phyloP scores from a whole-genome alignment of 2,888 invertebrate species.

The Drosophila maculinotata region DNA sequence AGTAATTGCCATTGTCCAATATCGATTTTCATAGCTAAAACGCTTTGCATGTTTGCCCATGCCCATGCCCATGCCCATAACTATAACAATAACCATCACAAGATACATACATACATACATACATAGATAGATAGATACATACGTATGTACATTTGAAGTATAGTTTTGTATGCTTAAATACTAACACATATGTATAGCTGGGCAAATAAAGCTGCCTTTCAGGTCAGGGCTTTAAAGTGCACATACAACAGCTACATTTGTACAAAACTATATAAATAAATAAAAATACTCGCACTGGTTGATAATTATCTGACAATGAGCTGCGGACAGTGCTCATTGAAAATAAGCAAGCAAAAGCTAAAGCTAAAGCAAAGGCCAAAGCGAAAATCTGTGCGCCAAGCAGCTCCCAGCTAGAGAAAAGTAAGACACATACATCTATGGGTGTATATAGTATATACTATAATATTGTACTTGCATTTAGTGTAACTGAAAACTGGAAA shows the following conservation, averaged over 20 bases:
- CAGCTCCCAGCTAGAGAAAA: constrained; percentile 27
- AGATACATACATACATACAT: constrained; percentile 10
- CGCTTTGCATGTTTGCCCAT: constrained; percentile 63
- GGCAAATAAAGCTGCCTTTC: constrained; percentile 65
- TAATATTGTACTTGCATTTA: constrained; percentile 18
- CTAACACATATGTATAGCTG: constrained; percentile 32
- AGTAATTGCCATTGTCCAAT: constrained; percentile 73
- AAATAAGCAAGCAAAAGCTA: constrained; percentile 33
- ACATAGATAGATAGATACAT: not conserved
- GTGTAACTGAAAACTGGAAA: constrained; percentile 34
- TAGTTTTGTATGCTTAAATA: too few relatives aligned
- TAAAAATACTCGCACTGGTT: constrained; percentile 50
- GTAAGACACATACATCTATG: not conserved
- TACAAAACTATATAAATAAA: constrained; percentile 26
- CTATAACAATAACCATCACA: constrained; percentile 30
- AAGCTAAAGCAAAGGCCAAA: constrained; percentile 34
- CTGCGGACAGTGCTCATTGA: constrained; percentile 43
- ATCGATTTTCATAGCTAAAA: constrained; percentile 70
- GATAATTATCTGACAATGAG: constrained; percentile 79
- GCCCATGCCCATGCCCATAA: constrained; percentile 27
- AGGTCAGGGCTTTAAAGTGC: constrained; percentile 72
- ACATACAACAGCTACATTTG: constrained; percentile 21
- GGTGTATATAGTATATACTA: not conserved
- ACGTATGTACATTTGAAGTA: too few relatives aligned
- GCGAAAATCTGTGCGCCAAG: constrained; percentile 22